A percentile compares a stretch with the other conserved stretches of the same genome.
Evolutionary conservation across 2,888 invertebrate species (phyloP).

Genomic region (Heliconius ethilla): DNA sequence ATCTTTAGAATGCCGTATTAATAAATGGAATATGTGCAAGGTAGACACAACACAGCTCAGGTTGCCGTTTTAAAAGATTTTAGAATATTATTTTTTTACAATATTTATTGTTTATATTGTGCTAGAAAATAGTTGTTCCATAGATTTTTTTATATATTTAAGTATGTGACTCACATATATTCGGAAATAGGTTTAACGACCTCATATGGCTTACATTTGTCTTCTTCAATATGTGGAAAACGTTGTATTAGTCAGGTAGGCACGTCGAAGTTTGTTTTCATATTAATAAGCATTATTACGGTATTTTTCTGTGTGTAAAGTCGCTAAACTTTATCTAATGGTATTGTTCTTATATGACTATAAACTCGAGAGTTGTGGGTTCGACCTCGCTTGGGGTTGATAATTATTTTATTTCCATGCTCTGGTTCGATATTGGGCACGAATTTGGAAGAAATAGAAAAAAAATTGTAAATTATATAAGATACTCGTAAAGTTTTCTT

Average conservation of each 20-base stretch:
- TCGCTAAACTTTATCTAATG: neutral
- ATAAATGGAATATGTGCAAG: no score
- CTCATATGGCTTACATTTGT: constrained; percentile 35
- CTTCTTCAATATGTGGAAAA: constrained; percentile 39
- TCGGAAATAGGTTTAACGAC: constrained; percentile 48
- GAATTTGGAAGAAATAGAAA: no score
- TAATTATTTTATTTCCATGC: no score
- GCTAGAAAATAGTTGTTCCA: neutral
- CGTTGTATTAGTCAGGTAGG: constrained; percentile 48
- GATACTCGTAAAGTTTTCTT: no score
- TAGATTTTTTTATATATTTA: neutral
- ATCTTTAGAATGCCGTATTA: no score
- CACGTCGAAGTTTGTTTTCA: constrained; percentile 21
- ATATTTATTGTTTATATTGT: neutral
- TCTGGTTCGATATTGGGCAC: no score
- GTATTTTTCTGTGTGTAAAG: neutral
- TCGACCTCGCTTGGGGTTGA: no score
- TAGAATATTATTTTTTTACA: no score
- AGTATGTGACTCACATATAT: constrained; percentile 32
- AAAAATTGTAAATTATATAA: no score
- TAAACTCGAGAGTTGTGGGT: no score
- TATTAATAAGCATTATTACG: neutral
- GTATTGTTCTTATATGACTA: neutral
- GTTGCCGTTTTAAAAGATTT: no score
- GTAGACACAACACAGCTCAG: no score